Base-by-base conservation (phyloP, 2,888 invertebrate genomes). In the Netelia fuscicornis region DNA sequence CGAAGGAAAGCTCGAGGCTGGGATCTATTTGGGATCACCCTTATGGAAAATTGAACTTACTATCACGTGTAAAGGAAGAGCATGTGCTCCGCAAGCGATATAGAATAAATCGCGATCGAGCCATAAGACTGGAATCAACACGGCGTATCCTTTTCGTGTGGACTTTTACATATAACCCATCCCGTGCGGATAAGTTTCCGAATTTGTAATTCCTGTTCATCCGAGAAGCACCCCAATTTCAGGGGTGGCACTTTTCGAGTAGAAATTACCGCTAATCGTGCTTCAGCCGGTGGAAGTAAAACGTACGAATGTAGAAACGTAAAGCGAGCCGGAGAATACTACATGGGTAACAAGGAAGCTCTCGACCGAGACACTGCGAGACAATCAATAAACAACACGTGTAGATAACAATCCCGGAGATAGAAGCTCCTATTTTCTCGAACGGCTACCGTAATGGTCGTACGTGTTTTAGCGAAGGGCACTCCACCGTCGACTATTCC, bases 341-440 rank as follows among this genome's bases (percentile, higher is more conserved):
- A 25, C 54, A 58, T 52, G 78, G 78, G 82, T 76, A 62, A 75
- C 64, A 64, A 81, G 74, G 79, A 82, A 82, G 75, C 81, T 81
- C 81, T 81, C 87, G 56, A 9, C 87, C 87, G 90, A 91, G 92
- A 92, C 91, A 92, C 92, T 92, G 89, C 91, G 90, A 90, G 90
- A 91, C 92, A 93, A 93, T 93, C 93, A 91, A 93, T 93, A 92
- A 92, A 93, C 93, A 93, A 91, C 92, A 93, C 93, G 92, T 92
- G 93, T 91, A 92, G 93, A 93, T 93, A 92, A 93, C 92, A 92
- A 92, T 93, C 92, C 91, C 70, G 88, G 88, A 90, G 90, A 91
- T 91, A 90, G 92, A 91, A 89, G 90, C 90, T 90, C 90, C 91
- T 91, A 91, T 92, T 92, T 92, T 92, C 92, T 89, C 89, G 91